phyloP scores from a whole-genome alignment of 2,797 vertebrate species.

The Ataeniobius toweri region DNA sequence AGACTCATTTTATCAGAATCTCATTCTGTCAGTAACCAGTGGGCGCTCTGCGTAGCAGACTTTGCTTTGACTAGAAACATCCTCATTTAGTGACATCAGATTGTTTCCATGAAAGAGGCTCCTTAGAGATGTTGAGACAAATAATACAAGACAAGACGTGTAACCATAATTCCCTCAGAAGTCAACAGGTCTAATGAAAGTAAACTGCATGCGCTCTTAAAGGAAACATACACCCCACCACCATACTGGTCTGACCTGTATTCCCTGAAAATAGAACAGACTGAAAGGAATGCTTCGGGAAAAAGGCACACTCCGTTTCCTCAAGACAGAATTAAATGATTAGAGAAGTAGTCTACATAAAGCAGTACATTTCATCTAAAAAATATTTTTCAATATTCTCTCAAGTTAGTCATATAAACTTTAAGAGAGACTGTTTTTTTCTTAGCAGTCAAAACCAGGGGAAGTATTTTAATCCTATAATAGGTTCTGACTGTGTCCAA shows the following conservation, averaged over 20 bases:
- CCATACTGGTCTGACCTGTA: background rate
- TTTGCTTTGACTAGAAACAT: background rate
- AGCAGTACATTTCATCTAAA: background rate
- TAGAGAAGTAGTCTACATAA: background rate
- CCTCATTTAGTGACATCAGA: background rate
- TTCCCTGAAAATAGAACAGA: background rate
- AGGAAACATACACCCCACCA: background rate
- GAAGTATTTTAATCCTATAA: background rate
- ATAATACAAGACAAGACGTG: background rate
- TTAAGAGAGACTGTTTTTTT: background rate
- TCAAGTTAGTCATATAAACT: background rate
- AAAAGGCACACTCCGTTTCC: background rate
- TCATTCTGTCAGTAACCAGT: too few relatives aligned
- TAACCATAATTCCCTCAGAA: background rate
- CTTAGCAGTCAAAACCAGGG: background rate
- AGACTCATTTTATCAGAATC: too few relatives aligned
- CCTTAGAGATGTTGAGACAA: background rate
- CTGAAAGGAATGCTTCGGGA: background rate
- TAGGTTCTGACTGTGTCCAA: conserved; percentile 12
- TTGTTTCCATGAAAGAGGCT: background rate
- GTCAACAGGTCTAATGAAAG: background rate
- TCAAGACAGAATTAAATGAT: background rate
- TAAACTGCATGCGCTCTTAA: background rate
- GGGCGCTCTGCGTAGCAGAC: too few relatives aligned
- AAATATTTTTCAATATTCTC: background rate